Evolutionary conservation across 1,140 invertebrate species (phyloP), one percentile per base, ranked within the genome.

Genomic region (Maniola jurtina): DNA sequence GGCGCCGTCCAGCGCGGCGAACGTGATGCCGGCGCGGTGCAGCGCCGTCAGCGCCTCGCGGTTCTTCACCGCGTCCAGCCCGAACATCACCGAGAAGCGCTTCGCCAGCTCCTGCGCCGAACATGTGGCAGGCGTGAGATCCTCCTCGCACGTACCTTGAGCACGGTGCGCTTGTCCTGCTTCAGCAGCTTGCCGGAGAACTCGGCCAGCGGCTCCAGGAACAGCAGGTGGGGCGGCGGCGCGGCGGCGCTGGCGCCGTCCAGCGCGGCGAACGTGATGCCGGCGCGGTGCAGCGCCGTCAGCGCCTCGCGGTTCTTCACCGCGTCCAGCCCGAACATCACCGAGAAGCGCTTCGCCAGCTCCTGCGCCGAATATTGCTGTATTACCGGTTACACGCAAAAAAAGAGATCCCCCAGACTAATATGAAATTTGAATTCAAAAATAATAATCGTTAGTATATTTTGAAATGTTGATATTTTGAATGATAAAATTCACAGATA

Each of bases 291-390:
- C 72, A 99, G 93, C 38, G 97, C 96, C 8, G 98, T 98, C 52
- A 99, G 97, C 11, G 98, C 98, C 87, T 99, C 98, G 48, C 99
- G 94, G 92, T 99, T 99, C 92, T 99, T 99, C 9, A 99, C 93
- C 14, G 8, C 8, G 8, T 10, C 40, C 40, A 42, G 93, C 15
- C 99, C 99, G 93, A 99, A 99, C 5, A 98, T 99, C 15, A 99
- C 91, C 0, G 98, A 96, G 93, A 99, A 99, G 73, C 98, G 92
- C 89, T 99, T 98, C 4, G 98, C 98, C 73, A 99, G 93, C 93
- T 99, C 98, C 91, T 92, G 45, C 11, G 11, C 34, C 25, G 36
- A 36, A 36, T 36, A 36, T 6, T n/a, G n/a, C n/a, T n/a, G n/a
- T n/a, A n/a, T n/a, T n/a, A n/a, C n/a, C n/a, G n/a, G n/a, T n/a